Conservation (phyloP, 2,113 vertebrate genomes). For the Lophius piscatorius region DNA sequence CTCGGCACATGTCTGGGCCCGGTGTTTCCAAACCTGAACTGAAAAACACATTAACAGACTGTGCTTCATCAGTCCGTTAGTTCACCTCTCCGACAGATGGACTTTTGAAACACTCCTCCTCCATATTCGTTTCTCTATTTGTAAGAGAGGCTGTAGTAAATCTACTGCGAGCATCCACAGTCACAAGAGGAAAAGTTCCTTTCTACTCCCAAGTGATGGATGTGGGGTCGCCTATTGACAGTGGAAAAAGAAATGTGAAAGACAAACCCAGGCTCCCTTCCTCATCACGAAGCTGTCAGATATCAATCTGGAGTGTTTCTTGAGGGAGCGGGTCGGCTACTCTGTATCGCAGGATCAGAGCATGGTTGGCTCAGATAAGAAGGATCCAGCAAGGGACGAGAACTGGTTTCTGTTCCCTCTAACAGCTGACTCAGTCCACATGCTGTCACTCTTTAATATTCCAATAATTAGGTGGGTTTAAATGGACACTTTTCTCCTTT, state of each 20-base stretch:
- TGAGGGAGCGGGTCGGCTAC: constrained; percentile 54
- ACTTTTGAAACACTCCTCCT: constrained; percentile 16
- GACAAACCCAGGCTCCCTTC: not conserved
- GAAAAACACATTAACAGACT: no score
- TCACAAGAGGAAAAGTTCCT: constrained; percentile 14
- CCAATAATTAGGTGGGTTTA: no score
- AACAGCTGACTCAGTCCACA: constrained; percentile 31
- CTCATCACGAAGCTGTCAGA: constrained; percentile 34
- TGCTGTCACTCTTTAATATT: no score
- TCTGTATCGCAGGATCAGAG: constrained; percentile 68
- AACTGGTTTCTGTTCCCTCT: constrained; percentile 21
- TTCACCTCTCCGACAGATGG: constrained; percentile 30
- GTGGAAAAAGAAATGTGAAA: constrained; percentile 47
- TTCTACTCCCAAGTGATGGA: constrained; percentile 11
- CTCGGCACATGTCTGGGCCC: constrained; percentile 43
- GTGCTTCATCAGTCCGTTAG: no score
- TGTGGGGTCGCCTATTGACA: constrained; percentile 42
- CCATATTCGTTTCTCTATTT: constrained; percentile 39
- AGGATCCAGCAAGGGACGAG: constrained; percentile 48
- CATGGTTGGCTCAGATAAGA: constrained; percentile 71
- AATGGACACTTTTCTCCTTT: no score
- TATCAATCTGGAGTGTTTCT: constrained; percentile 69
- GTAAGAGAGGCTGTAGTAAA: constrained; percentile 29
- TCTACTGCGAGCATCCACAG: constrained; percentile 9
- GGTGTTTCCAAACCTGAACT: constrained; percentile 39